Evolutionary conservation across 2,113 vertebrate genomes (phyloP), one percentile per base, ranked within the genome.

Genomic region (Cephalophus harveyi): DNA sequence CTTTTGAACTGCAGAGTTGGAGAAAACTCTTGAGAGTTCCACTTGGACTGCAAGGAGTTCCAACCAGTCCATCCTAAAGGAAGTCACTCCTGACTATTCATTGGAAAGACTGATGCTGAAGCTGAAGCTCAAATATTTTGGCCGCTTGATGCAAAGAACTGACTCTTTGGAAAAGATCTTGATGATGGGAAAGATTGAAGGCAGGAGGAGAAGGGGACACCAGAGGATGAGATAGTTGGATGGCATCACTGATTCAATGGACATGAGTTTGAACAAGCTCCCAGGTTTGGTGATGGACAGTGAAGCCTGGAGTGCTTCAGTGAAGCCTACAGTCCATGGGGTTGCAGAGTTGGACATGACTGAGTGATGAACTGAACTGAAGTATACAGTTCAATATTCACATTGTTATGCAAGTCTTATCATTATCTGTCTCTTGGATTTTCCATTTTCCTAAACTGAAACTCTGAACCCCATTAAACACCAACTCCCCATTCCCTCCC

Each of bases 281-380:
- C 1, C 0, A 16, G 62, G n/a, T 16, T 19, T n/a, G 62, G 62
- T n/a, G 33, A n/a, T 10, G 2, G 62, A 67, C 62, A 67, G 33
- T 16, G 33, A 67, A 67, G 16, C 62, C 33, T 67, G 30, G 8
- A n/a, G 30, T 67, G 16, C 33, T 67, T n/a, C n/a, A n/a, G n/a
- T n/a, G n/a, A n/a, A n/a, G n/a, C n/a, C n/a, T n/a, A 16, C 33
- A 67, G 33, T n/a, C 8, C 33, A 67, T 67, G 64, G 64, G 33
- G 33, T 67, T 16, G 2, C 62, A 67, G 4, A 67, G 62, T 19
- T n/a, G 62, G 64, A n/a, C 3, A 67, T 4, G 1, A 67, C 64
- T 67, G 16, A 67, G 64, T n/a, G 33, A n/a, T 5, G 33, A 67
- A 67, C 14, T 64, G 30, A 64, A 33, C 8, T 67, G 33, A 67